Percentiles rank a stretch among this genome's conserved stretches.
Evolutionary conservation across 2,888 invertebrate genomes (phyloP).

Genomic region (Acronicta alni): DNA sequence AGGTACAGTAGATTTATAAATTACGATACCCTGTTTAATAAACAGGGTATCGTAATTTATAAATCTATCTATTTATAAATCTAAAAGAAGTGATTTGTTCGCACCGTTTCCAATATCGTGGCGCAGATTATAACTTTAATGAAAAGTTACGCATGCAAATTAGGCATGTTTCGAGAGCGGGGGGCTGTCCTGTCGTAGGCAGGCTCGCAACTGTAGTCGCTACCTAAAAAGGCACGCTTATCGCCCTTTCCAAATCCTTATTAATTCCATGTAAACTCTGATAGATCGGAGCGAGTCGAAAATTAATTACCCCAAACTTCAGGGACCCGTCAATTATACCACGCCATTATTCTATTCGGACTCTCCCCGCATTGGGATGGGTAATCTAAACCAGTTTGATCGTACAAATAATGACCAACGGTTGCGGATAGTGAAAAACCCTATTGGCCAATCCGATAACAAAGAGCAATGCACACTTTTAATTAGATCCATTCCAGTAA

Average conservation of each 20-base stretch:
- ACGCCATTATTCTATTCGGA: constrained; percentile 70
- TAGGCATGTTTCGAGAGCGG: constrained; percentile 37
- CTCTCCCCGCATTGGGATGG: constrained; percentile 58
- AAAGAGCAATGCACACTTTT: constrained; percentile 16
- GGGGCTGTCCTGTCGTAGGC: constrained; percentile 23
- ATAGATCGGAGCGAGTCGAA: constrained; percentile 68
- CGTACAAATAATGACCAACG: constrained; percentile 36
- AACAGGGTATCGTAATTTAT: too few species aligned
- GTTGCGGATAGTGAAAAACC: constrained; percentile 11
- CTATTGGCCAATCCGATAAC: constrained; percentile 8
- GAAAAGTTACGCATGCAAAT: constrained; percentile 53
- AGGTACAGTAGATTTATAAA: not conserved
- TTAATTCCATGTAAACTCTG: constrained; percentile 65
- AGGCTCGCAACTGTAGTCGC: constrained; percentile 33
- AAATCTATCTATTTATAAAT: too few species aligned
- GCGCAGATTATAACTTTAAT: constrained; percentile 40
- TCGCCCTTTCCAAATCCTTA: constrained; percentile 49
- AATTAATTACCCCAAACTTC: constrained; percentile 76
- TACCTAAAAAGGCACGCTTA: constrained; percentile 49
- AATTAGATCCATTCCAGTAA: constrained; percentile 11
- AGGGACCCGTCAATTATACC: constrained; percentile 73
- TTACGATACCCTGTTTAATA: too few species aligned
- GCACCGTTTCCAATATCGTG: constrained; percentile 41
- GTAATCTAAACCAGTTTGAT: constrained; percentile 49
- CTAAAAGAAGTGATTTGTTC: constrained; percentile 41